Evolutionary conservation across 2,113 vertebrate genomes (phyloP).

Genomic region (Ochotona princeps): DNA sequence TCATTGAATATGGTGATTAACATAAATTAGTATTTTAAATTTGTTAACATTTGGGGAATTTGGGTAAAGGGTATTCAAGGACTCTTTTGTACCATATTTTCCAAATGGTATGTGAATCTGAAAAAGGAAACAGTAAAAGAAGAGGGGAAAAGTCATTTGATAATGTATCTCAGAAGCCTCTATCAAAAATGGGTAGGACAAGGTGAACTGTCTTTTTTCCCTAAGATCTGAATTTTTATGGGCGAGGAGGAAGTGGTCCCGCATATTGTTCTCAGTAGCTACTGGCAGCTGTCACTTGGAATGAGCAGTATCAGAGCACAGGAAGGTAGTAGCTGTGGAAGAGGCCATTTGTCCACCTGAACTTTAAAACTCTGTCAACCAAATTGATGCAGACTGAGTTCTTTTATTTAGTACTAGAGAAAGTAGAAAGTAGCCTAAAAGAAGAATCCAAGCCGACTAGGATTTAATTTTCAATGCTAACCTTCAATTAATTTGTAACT

Average conservation of each 20-base stretch:
- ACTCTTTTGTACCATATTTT: constrained; percentile 41
- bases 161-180: constrained; percentile 7
- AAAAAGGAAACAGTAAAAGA: constrained; percentile 51
- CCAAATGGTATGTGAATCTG: background rate
- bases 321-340: constrained; percentile 28
- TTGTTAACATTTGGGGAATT: constrained; percentile 31
- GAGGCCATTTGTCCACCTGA: constrained; percentile 82
- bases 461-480: constrained; percentile 90
- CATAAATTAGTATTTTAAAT: constrained; percentile 55
- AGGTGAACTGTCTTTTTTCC: constrained; percentile 52
- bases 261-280: background rate
- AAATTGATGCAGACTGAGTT: constrained; percentile 79
- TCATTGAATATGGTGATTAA: constrained; percentile 15
- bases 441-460: constrained; percentile 87
- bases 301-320: constrained; percentile 64
- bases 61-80: background rate
- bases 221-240: constrained; percentile 12
- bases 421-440: constrained; percentile 84
- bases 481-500: constrained; percentile 92
- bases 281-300: background rate
- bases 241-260: background rate
- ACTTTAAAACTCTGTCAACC: constrained; percentile 78
- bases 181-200: constrained; percentile 35
- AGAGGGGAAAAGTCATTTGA: constrained; percentile 18
- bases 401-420: constrained; percentile 83